These are phyloP conservation scores for Alentia gelatinosa DNA, from an alignment of 2,888 invertebrate genomes.

Conservation along the genomic window DNA sequence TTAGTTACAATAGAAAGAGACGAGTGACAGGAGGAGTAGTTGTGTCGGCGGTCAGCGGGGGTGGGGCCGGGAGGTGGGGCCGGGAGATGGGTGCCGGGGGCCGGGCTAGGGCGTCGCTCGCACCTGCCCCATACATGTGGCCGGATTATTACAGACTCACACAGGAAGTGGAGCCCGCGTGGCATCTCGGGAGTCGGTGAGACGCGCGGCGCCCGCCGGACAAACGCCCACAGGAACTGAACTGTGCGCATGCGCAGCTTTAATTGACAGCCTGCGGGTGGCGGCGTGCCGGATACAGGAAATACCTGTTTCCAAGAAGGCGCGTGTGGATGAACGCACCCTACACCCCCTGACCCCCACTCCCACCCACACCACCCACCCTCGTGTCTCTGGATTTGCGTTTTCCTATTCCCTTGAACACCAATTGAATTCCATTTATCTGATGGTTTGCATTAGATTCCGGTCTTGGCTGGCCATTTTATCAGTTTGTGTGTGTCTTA, in stretches of 20 bases:
- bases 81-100: neutral
- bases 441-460: too few relatives aligned
- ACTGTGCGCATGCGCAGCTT: constrained; percentile 42
- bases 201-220: neutral
- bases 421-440: too few relatives aligned
- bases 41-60: too few relatives aligned
- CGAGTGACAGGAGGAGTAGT: too few relatives aligned
- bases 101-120: neutral
- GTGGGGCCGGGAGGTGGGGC: neutral
- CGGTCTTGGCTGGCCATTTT: too few relatives aligned
- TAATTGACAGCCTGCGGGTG: constrained; percentile 39
- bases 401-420: too few relatives aligned
- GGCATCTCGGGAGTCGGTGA: neutral
- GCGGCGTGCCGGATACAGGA: neutral
- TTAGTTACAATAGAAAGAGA: too few relatives aligned
- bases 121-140: neutral
- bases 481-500: too few relatives aligned
- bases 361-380: too few relatives aligned
- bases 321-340: neutral
- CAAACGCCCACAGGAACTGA: constrained; percentile 26
- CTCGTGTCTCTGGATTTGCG: too few relatives aligned
- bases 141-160: constrained; percentile 46
- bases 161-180: neutral
- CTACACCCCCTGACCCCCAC: too few relatives aligned
- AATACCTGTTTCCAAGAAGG: constrained; percentile 24